Evolutionary conservation across 2,797 vertebrate genomes (phyloP), one percentile per base, ranked within the genome.

Genomic region (Schizopygopsis malacanthus): DNA sequence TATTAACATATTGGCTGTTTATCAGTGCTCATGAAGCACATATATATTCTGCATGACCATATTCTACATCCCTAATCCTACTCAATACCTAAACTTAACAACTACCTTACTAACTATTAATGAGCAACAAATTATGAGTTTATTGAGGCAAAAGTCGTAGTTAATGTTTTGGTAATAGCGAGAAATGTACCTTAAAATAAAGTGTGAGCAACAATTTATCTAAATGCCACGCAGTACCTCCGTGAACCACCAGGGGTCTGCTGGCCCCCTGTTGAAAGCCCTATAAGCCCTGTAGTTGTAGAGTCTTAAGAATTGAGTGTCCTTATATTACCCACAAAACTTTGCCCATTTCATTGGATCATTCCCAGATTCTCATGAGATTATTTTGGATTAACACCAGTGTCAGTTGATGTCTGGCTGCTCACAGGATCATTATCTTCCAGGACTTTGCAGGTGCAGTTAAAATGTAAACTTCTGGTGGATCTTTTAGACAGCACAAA

Each of bases 381-480:
- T 71, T 45, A 45, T 84, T 84, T 79, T 79, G 67, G 50, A 84
- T 70, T 79, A 47, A 70, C 52, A 45, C 41, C 39, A n/a, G 50
- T 70, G 50, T 15, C 75, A 70, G 47, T 70, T 79, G n/a, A 59
- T 54, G 16, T 78, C 39, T 84, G 50, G 16, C 50, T 79, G 12
- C 25, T 50, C 47, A 79, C 47, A 78, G 39, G 65, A 33, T 56
- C 73, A 84, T 79, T 79, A 84, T 71, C 75, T 45, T 84, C n/a
- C 4, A 45, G 75, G 25, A 25, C 50, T 70, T 78, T 75, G n/a
- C n/a, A n/a, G n/a, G n/a, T n/a, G n/a, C n/a, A n/a, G n/a, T n/a
- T n/a, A n/a, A 59, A 22, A 54, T 71, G 16, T 54, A 20, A 84
- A 67, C 47, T 69, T 69, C n/a, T 78, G 47, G 47, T 78, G 83